Conservation (phyloP, 2,113 vertebrate species). For the Zosterops lateralis region DNA sequence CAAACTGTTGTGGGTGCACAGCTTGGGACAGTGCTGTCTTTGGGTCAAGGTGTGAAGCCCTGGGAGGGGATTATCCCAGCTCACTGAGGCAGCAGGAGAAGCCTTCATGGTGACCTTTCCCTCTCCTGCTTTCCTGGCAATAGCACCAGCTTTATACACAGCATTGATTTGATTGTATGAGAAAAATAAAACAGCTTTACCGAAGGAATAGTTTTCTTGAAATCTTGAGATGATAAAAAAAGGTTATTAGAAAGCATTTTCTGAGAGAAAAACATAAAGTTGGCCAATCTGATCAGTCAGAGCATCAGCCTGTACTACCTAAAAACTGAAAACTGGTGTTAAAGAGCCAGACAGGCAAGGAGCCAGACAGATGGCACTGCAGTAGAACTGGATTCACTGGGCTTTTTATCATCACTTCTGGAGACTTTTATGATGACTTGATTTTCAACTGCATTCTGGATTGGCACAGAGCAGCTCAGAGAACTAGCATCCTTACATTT, state of each 20-base stretch:
- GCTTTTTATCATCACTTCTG: background rate
- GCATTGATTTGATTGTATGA: background rate
- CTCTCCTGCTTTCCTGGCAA: background rate
- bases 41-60: background rate
- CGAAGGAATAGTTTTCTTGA: background rate
- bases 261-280: background rate
- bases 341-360: background rate
- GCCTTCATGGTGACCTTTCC: background rate
- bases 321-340: background rate
- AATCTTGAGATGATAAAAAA: background rate
- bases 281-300: background rate
- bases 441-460: background rate
- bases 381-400: background rate
- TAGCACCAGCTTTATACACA: background rate
- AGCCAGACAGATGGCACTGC: background rate
- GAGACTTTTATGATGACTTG: background rate
- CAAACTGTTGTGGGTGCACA: fast-evolving
- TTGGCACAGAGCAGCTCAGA: background rate
- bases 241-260: background rate
- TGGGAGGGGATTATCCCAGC: background rate
- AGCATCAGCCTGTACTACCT: background rate
- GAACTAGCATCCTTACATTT: background rate
- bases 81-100: background rate
- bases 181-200: background rate
- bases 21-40: fast-evolving